phyloP scores from a whole-genome alignment of 2,113 vertebrate genomes.

The Esox niger region DNA sequence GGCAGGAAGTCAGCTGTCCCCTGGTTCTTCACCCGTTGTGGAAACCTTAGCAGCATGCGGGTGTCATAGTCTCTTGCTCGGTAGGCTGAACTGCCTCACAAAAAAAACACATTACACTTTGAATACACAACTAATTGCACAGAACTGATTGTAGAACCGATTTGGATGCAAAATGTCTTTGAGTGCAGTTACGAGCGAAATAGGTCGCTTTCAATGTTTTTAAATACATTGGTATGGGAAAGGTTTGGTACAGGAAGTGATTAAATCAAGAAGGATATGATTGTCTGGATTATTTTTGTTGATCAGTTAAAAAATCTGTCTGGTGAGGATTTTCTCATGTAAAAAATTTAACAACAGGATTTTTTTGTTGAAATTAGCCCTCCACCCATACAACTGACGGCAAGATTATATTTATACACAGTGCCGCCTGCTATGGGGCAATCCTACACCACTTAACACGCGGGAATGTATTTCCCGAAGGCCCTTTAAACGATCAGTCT shows the following conservation, averaged over 20 bases:
- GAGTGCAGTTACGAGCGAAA: too few species aligned
- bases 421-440: slow-evolving; percentile 33
- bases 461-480: too few species aligned
- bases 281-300: slow-evolving; percentile 55
- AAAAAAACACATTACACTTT: slow-evolving; percentile 14
- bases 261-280: slow-evolving; percentile 9
- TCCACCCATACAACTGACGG: slow-evolving; percentile 37
- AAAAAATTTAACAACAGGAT: slow-evolving; percentile 54
- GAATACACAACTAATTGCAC: not conserved
- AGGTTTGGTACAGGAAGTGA: too few species aligned
- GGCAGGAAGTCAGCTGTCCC: slow-evolving; percentile 96
- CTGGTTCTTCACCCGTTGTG: slow-evolving; percentile 97
- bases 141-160: slow-evolving; percentile 11
- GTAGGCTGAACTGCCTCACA: slow-evolving; percentile 62
- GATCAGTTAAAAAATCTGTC: slow-evolving; percentile 65
- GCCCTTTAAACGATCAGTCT: too few species aligned
- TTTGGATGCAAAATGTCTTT: too few species aligned
- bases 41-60: slow-evolving; percentile 92
- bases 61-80: slow-evolving; percentile 91
- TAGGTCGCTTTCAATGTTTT: too few species aligned
- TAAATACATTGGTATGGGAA: too few species aligned
- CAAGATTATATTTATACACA: slow-evolving; percentile 52
- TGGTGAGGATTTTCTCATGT: slow-evolving; percentile 48
- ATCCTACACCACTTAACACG: slow-evolving; percentile 33
- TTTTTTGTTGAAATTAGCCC: slow-evolving; percentile 52